A percentile compares a stretch with the other conserved stretches of the same genome.
These are phyloP conservation scores for Diadromus collaris DNA, from an alignment of 2,888 invertebrate genomes.

Conservation along the genomic window DNA sequence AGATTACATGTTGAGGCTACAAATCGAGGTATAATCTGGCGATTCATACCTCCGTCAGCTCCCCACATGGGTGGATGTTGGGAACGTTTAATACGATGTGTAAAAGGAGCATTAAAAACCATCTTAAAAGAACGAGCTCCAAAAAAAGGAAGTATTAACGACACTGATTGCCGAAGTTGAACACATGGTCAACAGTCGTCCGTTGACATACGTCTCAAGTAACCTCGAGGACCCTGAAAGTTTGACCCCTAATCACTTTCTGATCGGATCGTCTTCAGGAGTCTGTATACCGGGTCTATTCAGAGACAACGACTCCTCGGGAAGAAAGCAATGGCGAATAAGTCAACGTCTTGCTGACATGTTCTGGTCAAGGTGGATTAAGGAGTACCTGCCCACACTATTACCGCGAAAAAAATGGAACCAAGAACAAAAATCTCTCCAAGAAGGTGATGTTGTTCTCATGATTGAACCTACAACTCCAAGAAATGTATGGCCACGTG, in stretches of 20 bases:
- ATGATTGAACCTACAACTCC: conserved; percentile 41
- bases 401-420: conserved; percentile 56
- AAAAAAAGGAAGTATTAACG: background rate
- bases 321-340: conserved; percentile 51
- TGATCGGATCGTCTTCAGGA: conserved; percentile 35
- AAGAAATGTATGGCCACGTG: conserved; percentile 51
- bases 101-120: background rate
- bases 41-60: conserved; percentile 22
- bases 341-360: conserved; percentile 51
- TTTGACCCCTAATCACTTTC: conserved; percentile 39
- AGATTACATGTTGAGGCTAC: conserved; percentile 5
- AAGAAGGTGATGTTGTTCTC: conserved; percentile 45
- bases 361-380: conserved; percentile 70
- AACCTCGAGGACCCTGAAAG: conserved; percentile 14
- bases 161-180: conserved; percentile 26
- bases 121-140: background rate
- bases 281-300: conserved; percentile 21
- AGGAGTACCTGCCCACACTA: conserved; percentile 68
- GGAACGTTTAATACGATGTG: conserved; percentile 18
- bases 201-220: conserved; percentile 14
- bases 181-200: conserved; percentile 21
- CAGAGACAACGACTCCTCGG: conserved; percentile 1
- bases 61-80: conserved; percentile 37
- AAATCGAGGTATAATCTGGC: conserved; percentile 13
- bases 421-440: conserved; percentile 7